Base-by-base conservation (phyloP, 2,888 invertebrate genomes). In the Chymomyza amoena region DNA sequence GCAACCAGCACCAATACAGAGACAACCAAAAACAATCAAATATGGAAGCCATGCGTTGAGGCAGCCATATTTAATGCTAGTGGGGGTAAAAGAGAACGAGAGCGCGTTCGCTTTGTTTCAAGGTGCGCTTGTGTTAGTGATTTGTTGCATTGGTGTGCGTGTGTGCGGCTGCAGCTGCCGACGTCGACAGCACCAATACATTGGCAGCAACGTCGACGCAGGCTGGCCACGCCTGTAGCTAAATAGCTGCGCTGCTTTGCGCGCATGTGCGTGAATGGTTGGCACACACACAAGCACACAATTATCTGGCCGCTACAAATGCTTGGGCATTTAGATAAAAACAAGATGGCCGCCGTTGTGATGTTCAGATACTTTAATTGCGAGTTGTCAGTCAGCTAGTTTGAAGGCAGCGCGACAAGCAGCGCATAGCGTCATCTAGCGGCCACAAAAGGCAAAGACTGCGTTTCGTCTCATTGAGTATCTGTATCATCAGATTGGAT, bases 271-370 rank as follows among this genome's bases (percentile, higher is more conserved):
- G 80, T 56, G 80, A 87, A 72, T 77, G 70, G 76, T 76, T 85
- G 72, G 83, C 75, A 77, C 36, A 15, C 10, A 62, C 60, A 68
- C 56, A 13, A 69, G 75, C 67, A 74, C 9, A 10, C 28, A 25
- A 18, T n/a, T 81, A 74, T 72, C 72, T 69, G 62, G 6, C 69
- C 72, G 79, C 73, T 83, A 78, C 73, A 68, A 57, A 69, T 36
- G 54, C 6, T 10, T 20, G 20, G 4, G 10, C 61, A 32, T 45
- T 59, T 72, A 89, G 90, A 90, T 90, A 90, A 90, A 84, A 87
- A 63, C 84, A 90, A 84, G 69, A 90, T 90, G 90, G 90, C 90
- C 78, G 86, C 66, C 75, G n/a, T 9, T 28, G 6, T 61, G 89
- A 75, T 71, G 63, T 36, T 50, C 61, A 20, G 66, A 67, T 68